Conservation (phyloP, 2,113 vertebrate species). For the Thunnus maccoyii region DNA sequence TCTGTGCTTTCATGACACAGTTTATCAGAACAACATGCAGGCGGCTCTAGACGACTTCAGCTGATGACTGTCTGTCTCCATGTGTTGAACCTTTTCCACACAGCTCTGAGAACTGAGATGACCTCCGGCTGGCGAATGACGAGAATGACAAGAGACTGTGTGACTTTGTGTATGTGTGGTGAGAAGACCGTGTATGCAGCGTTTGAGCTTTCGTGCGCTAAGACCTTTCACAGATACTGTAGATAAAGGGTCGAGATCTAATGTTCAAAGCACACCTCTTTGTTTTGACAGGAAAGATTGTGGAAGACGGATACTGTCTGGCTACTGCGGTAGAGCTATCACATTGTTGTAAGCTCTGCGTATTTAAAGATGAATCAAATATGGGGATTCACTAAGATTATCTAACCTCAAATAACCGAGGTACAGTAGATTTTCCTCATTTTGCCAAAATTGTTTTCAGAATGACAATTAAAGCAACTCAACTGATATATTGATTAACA, state of each 20-base stretch:
- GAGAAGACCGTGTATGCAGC: background rate
- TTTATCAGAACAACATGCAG: conserved; percentile 41
- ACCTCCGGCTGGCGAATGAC: conserved; percentile 21
- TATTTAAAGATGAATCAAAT: background rate
- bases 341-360: background rate
- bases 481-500: too few species aligned
- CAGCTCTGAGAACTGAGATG: conserved; percentile 30
- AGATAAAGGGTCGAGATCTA: background rate
- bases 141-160: conserved; percentile 18
- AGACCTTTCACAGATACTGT: conserved; percentile 21
- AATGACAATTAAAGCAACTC: too few species aligned
- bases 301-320: background rate
- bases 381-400: background rate
- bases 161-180: background rate
- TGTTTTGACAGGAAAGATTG: conserved; percentile 52
- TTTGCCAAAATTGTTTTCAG: too few species aligned
- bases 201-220: background rate
- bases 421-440: background rate
- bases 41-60: conserved; percentile 18
- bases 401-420: background rate
- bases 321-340: background rate
- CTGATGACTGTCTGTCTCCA: conserved; percentile 10
- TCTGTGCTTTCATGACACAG: background rate
- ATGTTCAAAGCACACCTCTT: conserved; percentile 33
- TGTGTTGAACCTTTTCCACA: conserved; percentile 36